Conservation (phyloP, 2,113 vertebrate species). For the Damaliscus lunatus region DNA sequence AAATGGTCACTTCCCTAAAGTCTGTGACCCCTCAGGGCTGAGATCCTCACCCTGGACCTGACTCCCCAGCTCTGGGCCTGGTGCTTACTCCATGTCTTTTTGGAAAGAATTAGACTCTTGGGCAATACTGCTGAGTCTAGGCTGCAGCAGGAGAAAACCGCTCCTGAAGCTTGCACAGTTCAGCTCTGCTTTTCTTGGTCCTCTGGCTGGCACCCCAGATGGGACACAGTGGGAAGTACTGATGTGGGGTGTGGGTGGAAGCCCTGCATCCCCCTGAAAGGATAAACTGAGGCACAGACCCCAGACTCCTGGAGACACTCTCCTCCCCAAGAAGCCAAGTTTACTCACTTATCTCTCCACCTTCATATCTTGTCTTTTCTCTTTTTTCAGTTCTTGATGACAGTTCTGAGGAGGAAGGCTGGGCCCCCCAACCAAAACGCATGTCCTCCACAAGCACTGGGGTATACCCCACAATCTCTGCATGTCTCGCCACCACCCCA, state of each 20-base stretch:
- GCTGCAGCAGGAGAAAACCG: not conserved
- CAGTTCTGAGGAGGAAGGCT: not conserved
- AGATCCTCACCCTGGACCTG: no score
- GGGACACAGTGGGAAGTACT: not conserved
- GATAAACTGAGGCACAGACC: not conserved
- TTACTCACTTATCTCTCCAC: not conserved
- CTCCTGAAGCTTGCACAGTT: not conserved
- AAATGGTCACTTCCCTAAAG: not conserved
- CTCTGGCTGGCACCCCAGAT: not conserved
- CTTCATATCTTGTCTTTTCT: not conserved
- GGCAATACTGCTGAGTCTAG: no score
- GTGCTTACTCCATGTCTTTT: not conserved
- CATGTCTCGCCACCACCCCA: fast-evolving
- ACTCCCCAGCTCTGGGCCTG: no score
- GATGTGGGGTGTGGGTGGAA: not conserved
- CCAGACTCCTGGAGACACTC: not conserved
- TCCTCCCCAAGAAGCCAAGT: not conserved
- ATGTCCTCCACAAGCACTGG: not conserved
- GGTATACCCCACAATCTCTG: not conserved
- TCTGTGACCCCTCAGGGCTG: not conserved
- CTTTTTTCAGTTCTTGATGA: not conserved
- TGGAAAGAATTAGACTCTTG: not conserved
- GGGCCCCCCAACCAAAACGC: no score
- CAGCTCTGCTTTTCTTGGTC: not conserved
- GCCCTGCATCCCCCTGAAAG: not conserved